These are phyloP conservation scores for Diabrotica virgifera DNA, from an alignment of 1,140 invertebrate genomes.

Conservation along the genomic window DNA sequence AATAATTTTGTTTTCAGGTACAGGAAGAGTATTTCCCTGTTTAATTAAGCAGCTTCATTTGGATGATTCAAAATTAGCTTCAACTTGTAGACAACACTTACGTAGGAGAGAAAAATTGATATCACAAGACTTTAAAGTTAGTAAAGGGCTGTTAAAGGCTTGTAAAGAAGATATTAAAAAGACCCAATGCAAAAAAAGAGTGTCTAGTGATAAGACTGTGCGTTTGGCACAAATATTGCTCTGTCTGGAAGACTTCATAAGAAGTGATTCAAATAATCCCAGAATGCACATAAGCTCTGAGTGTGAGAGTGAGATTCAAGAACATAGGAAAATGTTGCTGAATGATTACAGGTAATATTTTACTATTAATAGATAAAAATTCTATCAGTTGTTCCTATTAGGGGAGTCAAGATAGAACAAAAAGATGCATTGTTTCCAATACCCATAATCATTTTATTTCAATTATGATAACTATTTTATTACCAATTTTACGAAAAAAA, in stretches of 20 bases:
- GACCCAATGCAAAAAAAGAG: conserved; percentile 71
- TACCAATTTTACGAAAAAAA: too few species aligned
- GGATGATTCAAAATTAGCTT: conserved; percentile 71
- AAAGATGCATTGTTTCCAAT: too few species aligned
- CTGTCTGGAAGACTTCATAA: conserved; percentile 84
- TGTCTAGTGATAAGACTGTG: conserved; percentile 78
- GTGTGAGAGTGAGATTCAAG: conserved; percentile 84
- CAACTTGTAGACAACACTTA: conserved; percentile 80
- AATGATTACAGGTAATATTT: conserved; percentile 72
- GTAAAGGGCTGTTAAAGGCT: conserved; percentile 80
- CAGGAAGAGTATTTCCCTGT: conserved; percentile 88
- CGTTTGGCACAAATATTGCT: conserved; percentile 87
- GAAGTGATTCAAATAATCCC: conserved; percentile 59
- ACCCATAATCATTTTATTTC: too few species aligned
- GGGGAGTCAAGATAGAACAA: too few species aligned
- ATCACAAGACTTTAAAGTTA: conserved; percentile 87
- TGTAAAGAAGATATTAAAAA: conserved; percentile 89
- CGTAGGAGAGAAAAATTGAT: conserved; percentile 82
- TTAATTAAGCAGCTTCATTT: conserved; percentile 67
- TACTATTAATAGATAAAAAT: too few species aligned
- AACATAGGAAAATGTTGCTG: conserved; percentile 87
- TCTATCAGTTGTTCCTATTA: too few species aligned
- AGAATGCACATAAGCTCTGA: conserved; percentile 61
- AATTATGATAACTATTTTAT: too few species aligned
- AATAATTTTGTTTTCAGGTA: conserved; percentile 57